These are phyloP conservation scores for Phyllopteryx taeniolatus DNA, from an alignment of 2,113 vertebrate genomes.

Conservation along the genomic window DNA sequence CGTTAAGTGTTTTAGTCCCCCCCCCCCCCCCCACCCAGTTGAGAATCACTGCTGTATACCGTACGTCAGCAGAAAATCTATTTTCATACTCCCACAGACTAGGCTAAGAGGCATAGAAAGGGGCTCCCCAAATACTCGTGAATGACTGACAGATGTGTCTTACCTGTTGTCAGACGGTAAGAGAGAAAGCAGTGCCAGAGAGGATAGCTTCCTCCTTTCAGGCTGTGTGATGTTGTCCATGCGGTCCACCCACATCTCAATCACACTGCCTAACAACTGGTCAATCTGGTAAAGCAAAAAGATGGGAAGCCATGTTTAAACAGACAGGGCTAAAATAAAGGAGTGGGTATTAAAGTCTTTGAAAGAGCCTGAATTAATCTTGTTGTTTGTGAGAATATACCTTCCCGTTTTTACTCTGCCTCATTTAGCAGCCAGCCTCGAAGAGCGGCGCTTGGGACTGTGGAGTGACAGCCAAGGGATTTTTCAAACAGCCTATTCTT, in stretches of 20 bases:
- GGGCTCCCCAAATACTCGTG: slow-evolving; percentile 16
- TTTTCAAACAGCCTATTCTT: slow-evolving; percentile 8
- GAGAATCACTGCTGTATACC: too few species aligned
- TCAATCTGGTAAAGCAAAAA: slow-evolving; percentile 74
- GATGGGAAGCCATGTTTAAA: background rate
- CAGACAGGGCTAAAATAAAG: background rate
- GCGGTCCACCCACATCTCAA: slow-evolving; percentile 99
- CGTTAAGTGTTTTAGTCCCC: too few species aligned
- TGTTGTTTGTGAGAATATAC: slow-evolving; percentile 14
- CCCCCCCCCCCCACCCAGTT: too few species aligned
- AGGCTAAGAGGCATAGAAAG: background rate
- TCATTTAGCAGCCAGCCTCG: slow-evolving; percentile 7
- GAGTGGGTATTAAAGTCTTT: background rate
- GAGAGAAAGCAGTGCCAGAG: slow-evolving; percentile 90
- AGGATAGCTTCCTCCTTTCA: slow-evolving; percentile 94
- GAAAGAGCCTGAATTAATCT: slow-evolving; percentile 5
- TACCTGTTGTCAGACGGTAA: slow-evolving; percentile 89
- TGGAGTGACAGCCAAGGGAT: background rate
- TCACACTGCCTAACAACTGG: slow-evolving; percentile 85
- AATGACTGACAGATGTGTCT: slow-evolving; percentile 31
- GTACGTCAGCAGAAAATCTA: background rate
- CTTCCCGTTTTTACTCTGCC: slow-evolving; percentile 2
- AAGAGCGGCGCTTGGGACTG: background rate
- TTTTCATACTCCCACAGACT: background rate
- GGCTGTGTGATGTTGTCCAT: slow-evolving; percentile 99